Percentiles rank a stretch among this genome's conserved stretches.
phyloP scores from a whole-genome alignment of 2,888 invertebrate species.

The Anodontia alba region DNA sequence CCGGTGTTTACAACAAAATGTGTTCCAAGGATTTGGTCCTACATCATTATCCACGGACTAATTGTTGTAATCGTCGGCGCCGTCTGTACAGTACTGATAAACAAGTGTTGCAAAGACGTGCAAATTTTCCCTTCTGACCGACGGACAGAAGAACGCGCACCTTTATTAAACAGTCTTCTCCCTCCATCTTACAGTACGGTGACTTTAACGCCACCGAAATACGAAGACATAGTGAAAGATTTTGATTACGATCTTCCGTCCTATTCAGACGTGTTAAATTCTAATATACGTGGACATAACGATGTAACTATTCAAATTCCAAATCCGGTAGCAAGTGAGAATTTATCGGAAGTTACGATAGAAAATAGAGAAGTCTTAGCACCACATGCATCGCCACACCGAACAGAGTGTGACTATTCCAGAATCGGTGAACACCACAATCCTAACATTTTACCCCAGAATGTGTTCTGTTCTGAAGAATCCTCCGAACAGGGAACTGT shows the following conservation, averaged over 20 bases:
- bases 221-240: slow-evolving; percentile 45
- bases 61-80: slow-evolving; percentile 40
- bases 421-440: no score
- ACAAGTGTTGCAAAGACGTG: slow-evolving; percentile 28
- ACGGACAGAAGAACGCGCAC: slow-evolving; percentile 33
- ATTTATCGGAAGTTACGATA: no score
- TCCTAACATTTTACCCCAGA: no score
- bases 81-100: slow-evolving; percentile 33
- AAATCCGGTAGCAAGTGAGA: neutral
- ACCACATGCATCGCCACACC: no score
- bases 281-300: neutral
- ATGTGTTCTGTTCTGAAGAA: no score
- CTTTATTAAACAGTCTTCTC: slow-evolving; percentile 33
- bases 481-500: no score
- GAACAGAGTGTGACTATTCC: no score
- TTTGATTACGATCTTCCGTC: slow-evolving; percentile 36
- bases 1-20: slow-evolving; percentile 48
- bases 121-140: neutral
- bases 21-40: slow-evolving; percentile 55
- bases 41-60: slow-evolving; percentile 39
- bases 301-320: neutral
- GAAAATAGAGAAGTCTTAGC: no score
- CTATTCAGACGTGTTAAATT: slow-evolving; percentile 20
- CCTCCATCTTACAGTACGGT: slow-evolving; percentile 46
- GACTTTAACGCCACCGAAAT: slow-evolving; percentile 47